Percentiles rank a stretch among this genome's conserved stretches.
Evolutionary conservation across 2,797 vertebrate genomes (phyloP).

Genomic region (Astyanax mexicanus): DNA sequence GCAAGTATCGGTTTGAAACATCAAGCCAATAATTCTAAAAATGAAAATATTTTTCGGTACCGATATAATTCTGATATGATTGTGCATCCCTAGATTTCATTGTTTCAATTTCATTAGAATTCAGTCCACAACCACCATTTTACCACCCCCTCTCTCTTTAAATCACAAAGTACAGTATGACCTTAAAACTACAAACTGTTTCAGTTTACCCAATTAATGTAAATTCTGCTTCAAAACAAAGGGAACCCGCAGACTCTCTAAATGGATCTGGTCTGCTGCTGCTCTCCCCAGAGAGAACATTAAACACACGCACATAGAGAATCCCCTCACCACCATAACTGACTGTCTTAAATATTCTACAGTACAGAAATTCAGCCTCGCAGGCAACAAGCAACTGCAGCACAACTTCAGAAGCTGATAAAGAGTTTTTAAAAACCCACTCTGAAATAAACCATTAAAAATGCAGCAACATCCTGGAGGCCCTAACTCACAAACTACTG

Average conservation of each 20-base stretch:
- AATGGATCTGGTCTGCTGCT: neutral
- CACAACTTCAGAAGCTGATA: neutral
- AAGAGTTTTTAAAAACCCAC: neutral
- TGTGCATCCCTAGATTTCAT: too few relatives aligned
- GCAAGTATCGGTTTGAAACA: too few relatives aligned
- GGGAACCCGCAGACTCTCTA: constrained; percentile 14
- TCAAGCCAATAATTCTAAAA: too few relatives aligned
- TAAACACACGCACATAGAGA: constrained; percentile 12
- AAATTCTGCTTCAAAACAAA: constrained; percentile 38
- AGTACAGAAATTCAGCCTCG: neutral
- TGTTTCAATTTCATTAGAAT: too few relatives aligned
- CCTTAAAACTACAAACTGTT: constrained; percentile 23
- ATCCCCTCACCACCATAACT: neutral
- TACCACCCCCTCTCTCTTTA: neutral
- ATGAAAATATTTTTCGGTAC: too few relatives aligned
- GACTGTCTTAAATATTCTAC: neutral
- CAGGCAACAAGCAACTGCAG: neutral
- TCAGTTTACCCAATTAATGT: constrained; percentile 31
- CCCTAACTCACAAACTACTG: too few relatives aligned
- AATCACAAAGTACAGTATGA: neutral
- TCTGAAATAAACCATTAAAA: neutral
- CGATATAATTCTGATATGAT: too few relatives aligned
- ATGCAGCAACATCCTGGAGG: too few relatives aligned
- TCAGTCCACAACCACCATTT: too few relatives aligned
- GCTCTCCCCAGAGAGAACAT: constrained; percentile 6